Percentiles rank a stretch among this genome's conserved stretches.
phyloP scores from a whole-genome alignment of 30 jellyfish, hydroid and myxozoan species.

The Calvadosia cruxmelitensis region DNA sequence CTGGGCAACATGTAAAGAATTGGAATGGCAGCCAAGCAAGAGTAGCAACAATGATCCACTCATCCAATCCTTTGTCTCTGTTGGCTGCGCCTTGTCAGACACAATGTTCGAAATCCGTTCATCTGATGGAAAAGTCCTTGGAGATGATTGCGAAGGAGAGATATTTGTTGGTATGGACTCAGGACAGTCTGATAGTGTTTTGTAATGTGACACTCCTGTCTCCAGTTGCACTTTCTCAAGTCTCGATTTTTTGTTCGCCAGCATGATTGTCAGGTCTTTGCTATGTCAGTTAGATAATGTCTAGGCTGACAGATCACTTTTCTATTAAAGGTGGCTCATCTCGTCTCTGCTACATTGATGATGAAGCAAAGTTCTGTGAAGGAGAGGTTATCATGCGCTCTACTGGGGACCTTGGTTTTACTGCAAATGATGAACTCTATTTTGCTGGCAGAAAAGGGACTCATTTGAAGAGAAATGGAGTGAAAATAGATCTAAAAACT shows the following conservation, averaged over 20 bases:
- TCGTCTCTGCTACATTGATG: constrained; percentile 45
- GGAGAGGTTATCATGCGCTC: constrained; percentile 13
- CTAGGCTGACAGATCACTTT: not conserved
- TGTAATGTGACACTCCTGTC: no score
- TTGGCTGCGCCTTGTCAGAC: not conserved
- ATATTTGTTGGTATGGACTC: not conserved
- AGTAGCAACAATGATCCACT: not conserved
- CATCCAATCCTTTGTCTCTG: not conserved
- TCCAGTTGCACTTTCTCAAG: no score
- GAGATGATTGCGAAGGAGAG: not conserved
- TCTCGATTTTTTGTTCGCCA: not conserved
- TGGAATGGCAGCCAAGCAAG: not conserved
- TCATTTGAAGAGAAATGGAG: constrained; percentile 60
- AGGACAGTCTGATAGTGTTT: no score
- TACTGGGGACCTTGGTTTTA: constrained; percentile 74
- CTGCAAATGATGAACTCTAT: constrained; percentile 31
- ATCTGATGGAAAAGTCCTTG: not conserved
- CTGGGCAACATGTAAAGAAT: constrained; percentile 48
- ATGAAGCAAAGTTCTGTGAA: constrained; percentile 7
- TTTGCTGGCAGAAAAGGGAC: constrained; percentile 43
- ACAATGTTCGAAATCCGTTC: not conserved
- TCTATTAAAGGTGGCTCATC: constrained; percentile 30
- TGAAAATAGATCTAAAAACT: no score
- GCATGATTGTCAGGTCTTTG: not conserved
- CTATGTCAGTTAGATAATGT: not conserved